Base-by-base conservation (phyloP, 1,140 invertebrate genomes). In the Charaxes varanes region DNA sequence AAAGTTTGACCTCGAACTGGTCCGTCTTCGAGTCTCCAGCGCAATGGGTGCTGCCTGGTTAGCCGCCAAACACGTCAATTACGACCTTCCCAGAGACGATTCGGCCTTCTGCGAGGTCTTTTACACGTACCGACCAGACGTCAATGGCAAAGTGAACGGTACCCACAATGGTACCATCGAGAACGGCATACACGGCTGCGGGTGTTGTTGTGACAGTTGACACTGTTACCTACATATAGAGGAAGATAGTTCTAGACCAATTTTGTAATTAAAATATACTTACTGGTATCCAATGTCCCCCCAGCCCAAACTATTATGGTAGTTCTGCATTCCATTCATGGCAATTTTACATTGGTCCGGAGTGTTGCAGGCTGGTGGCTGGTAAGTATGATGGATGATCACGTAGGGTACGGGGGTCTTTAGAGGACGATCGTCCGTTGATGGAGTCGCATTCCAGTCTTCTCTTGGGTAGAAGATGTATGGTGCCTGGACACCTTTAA, bases 341-440 rank as follows among this genome's bases (percentile, higher is more conserved):
- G 84, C 61, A 5, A 43, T 44, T 21, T 65, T 69, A 51, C 89
- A 90, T 16, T 89, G 82, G 4, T 62, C 44, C 0, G 70, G 62
- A 31, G 53, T 89, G 15, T 68, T 67, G 54, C 93, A 94, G 0
- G 86, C 88, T 0, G 41, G 71, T 0, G 88, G 89, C 31, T 86
- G 81, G 50, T 88, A 90, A 0, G 90, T 90, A 57, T 94, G 93
- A 73, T 93, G 92, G 26, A 94, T 91, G 44, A 94, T 88, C 1
- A 93, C 92, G 50, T 89, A 91, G 1, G 88, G 87, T 1, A 92
- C 89, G n/a, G 93, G 91, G 4, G 85, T 86, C 4, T 56, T 52
- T 56, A 93, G 80, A 2, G 76, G 65, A 51, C 13, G 58, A 13
- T 17, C 64, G 66, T 35, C 88, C 63, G 21, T 86, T 63, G 50